Evolutionary conservation across 1,140 invertebrate genomes (phyloP).

Genomic region (Heliconius congener): DNA sequence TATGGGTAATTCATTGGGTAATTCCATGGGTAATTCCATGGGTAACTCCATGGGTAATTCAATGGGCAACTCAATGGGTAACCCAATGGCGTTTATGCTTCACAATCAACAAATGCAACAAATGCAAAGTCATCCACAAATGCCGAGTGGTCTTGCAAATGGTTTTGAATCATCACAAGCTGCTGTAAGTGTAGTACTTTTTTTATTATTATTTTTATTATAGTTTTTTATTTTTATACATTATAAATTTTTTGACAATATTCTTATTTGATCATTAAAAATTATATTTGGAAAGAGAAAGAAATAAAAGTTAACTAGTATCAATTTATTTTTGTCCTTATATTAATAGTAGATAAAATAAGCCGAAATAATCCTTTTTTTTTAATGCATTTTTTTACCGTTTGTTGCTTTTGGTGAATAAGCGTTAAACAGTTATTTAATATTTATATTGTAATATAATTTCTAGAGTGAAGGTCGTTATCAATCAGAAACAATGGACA

Average conservation of each 20-base stretch:
- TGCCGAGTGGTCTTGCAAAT: slow-evolving; percentile 60
- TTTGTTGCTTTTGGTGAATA: too few species aligned
- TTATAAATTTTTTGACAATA: too few species aligned
- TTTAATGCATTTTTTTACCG: too few species aligned
- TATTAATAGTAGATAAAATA: too few species aligned
- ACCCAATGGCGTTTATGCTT: slow-evolving; percentile 48
- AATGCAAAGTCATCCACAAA: slow-evolving; percentile 50
- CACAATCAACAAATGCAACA: slow-evolving; percentile 57
- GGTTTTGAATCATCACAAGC: slow-evolving; percentile 64
- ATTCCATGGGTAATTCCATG: too few species aligned
- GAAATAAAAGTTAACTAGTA: too few species aligned
- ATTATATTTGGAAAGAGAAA: too few species aligned
- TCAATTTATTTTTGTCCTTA: too few species aligned
- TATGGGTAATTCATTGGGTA: slow-evolving; percentile 37
- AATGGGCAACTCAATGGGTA: slow-evolving; percentile 27
- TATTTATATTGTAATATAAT: slow-evolving; percentile 3
- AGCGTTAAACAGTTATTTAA: not conserved
- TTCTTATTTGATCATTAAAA: too few species aligned
- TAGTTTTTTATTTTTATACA: not conserved
- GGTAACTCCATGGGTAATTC: slow-evolving; percentile 39
- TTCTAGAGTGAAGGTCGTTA: slow-evolving; percentile 72
- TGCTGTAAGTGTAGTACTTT: slow-evolving; percentile 50
- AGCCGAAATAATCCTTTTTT: too few species aligned
- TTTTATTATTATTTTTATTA: slow-evolving; percentile 13
- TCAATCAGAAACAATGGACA: slow-evolving; percentile 82